Evolutionary conservation across 2,888 invertebrate genomes (phyloP), one percentile per base, ranked within the genome.

Genomic region (Ecliptopera silaceata): DNA sequence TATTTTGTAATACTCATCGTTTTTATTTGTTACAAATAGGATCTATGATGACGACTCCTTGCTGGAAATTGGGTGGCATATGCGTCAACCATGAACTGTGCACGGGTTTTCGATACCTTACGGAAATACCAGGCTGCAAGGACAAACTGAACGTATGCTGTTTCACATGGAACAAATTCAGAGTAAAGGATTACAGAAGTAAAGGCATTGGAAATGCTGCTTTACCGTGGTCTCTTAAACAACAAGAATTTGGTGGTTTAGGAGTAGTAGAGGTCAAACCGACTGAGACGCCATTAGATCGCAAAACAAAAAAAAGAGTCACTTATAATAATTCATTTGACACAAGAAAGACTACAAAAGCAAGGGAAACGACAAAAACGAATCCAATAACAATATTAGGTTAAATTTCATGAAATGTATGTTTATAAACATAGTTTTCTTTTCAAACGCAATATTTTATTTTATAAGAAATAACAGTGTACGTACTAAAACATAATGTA

Each of bases 11-110:
- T 13, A 34, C 1, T 2, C 0, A 34, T 36, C 8, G 6, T 36
- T 36, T 10, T 36, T 4, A 18, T 11, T 4, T 42, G 26, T 65
- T 63, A 59, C 68, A 57, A 55, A 38, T 66, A 89, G 89, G 82
- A 62, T 85, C 87, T 0, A 57, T 88, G 74, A 63, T 73, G 64
- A 68, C 76, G 1, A 87, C 88, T 1, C 77, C 84, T 1, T 91
- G 90, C 64, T 89, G 88, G 86, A 22, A 64, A 42, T 69, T 74
- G 1, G 85, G 86, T 1, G 90, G 90, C 0, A 80, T 91, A 59
- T 91, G 90, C 66, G 66, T 90, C 38, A 67, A 77, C 52, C 48
- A 70, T 54, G 72, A 77, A 10, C 70, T 89, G n/a, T 91, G 90
- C 44, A 63, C 66, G 1, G 84, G 84, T 1, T 70, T 68, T 32